Base-by-base conservation (phyloP, 2,113 vertebrate species). In the Paratilapia polleni region DNA sequence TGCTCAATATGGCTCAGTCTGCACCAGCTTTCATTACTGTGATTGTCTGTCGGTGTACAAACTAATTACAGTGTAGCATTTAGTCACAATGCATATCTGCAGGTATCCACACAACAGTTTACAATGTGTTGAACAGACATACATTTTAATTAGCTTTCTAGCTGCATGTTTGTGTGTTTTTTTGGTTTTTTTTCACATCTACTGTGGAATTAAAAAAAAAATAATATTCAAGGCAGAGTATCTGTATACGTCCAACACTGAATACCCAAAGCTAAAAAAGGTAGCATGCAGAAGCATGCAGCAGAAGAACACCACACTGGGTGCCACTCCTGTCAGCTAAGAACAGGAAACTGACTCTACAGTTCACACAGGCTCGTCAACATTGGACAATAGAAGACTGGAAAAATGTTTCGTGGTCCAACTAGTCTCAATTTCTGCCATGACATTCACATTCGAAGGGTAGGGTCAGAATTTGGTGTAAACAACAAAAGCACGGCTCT, bases 1-100 rank as follows among this genome's bases (percentile, higher is more conserved):
- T 88, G 60, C 76, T 82, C 84, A 87, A 61, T 66, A 64, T 79
- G 84, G 63, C 80, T 84, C 73, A 76, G 56, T 77, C 83, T 28
- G 54, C 24, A 75, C 31, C 4, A 36, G 61, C 68, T 87, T 78
- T 87, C 60, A 86, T 88, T 80, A 15, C 80, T 49, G 26, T 64
- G 58, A 85, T 81, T 88, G 86, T 75, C 19, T 88, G 79, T 77
- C 70, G 24, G 22, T 14, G 77, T 62, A 74, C 22, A 68, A 64
- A 80, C 64, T 77, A 81, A 84, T 90, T 64, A 86, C 17, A 77
- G 22, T 34, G 63, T 62, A 75, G 52, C 22, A 84, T 82, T 87
- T 58, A 75, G 63, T 43, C 20, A 56, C 31, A 56, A 43, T 54
- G 52, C 24, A 62, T 77, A 56, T 73, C 78, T 79, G 86, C 78